phyloP scores from a whole-genome alignment of 2,113 vertebrate genomes.

The Sapajus apella region DNA sequence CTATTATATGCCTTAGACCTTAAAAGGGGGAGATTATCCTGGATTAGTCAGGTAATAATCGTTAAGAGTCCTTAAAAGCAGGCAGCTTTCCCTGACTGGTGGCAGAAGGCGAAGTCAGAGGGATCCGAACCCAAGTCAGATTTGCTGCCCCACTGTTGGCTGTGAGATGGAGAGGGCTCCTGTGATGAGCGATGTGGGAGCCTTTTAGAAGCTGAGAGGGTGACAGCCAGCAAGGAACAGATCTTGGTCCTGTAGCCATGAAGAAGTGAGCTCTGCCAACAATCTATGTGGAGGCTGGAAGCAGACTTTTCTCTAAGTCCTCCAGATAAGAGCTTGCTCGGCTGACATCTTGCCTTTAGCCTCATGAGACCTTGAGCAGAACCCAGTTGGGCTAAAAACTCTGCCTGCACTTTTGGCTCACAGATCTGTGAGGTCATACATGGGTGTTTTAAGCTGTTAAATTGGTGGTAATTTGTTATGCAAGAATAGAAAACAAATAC shows the following conservation, averaged over 20 bases:
- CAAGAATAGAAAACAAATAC: background rate
- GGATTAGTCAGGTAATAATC: background rate
- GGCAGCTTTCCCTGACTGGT: background rate
- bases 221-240: background rate
- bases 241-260: background rate
- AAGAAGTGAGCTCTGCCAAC: background rate
- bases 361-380: background rate
- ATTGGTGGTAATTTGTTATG: background rate
- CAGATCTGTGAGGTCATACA: background rate
- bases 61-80: background rate
- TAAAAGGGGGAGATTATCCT: background rate
- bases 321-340: background rate
- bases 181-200: background rate
- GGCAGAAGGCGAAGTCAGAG: background rate
- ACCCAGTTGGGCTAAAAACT: too few relatives aligned
- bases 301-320: background rate
- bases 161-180: too few relatives aligned
- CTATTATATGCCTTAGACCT: background rate
- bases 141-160: background rate
- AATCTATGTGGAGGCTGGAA: background rate
- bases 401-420: background rate
- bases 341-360: background rate
- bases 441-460: background rate
- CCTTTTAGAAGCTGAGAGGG: background rate
- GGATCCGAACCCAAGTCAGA: background rate